These are phyloP conservation scores for Aurelia sp. DNA, from an alignment of 30 jellyfish, hydroid and myxozoan genomes.

Conservation along the genomic window DNA sequence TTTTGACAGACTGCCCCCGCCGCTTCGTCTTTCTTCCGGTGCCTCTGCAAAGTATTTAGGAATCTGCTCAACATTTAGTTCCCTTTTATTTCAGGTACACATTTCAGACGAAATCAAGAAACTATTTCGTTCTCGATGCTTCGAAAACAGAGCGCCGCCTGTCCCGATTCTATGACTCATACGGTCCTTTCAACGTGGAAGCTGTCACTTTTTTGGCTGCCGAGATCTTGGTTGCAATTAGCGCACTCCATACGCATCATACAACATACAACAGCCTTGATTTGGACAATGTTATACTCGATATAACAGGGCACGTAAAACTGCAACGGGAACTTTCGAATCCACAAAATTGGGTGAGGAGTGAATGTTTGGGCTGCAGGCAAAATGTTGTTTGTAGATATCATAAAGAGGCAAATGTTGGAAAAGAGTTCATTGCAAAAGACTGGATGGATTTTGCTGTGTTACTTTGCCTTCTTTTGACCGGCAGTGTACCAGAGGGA, in stretches of 20 bases:
- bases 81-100: conserved; percentile 37
- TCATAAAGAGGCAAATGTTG: conserved; percentile 18
- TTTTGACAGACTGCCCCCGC: too few relatives aligned
- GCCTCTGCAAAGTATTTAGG: too few relatives aligned
- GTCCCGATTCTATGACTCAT: conserved; percentile 1
- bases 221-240: conserved; percentile 64
- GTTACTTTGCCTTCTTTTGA: conserved; percentile 37
- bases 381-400: conserved; percentile 25
- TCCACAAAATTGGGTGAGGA: conserved; percentile 42
- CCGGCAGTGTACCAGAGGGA: not conserved
- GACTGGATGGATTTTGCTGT: conserved; percentile 62
- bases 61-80: too few relatives aligned
- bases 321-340: conserved; percentile 41
- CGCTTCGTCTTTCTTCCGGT: too few relatives aligned
- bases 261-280: conserved; percentile 34
- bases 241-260: conserved; percentile 48
- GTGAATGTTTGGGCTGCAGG: conserved; percentile 56
- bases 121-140: conserved; percentile 53
- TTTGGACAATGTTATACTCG: conserved; percentile 57
- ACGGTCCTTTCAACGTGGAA: conserved; percentile 25
- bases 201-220: conserved; percentile 49
- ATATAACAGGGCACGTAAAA: conserved; percentile 69
- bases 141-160: conserved; percentile 46
- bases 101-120: conserved; percentile 65
- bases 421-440: conserved; percentile 32